A percentile compares a stretch with the other conserved stretches of the same genome.
phyloP scores from a whole-genome alignment of 2,888 invertebrate species.

The Mythimna impura region DNA sequence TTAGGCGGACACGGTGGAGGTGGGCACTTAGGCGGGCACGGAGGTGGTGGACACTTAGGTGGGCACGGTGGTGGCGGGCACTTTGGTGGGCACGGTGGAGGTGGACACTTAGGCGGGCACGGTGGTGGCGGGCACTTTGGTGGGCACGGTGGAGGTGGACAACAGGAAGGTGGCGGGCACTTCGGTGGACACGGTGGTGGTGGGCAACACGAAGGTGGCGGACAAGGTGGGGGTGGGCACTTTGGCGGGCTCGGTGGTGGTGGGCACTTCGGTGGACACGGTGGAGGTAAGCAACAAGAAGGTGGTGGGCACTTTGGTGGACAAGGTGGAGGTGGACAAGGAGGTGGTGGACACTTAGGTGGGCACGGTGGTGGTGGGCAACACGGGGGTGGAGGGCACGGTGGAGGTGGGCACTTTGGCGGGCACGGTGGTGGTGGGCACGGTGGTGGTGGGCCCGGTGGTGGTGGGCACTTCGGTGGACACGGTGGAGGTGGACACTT shows the following conservation, averaged over 20 bases:
- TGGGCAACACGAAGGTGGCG: not conserved
- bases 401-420: not conserved
- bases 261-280: not conserved
- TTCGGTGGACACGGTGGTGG: slow-evolving; percentile 1
- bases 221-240: too few species aligned
- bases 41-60: not conserved
- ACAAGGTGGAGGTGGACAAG: not conserved
- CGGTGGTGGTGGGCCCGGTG: not conserved
- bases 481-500: not conserved
- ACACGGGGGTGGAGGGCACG: not conserved
- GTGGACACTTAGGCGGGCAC: not conserved
- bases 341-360: not conserved
- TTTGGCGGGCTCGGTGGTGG: not conserved
- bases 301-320: slow-evolving; percentile 2
- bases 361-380: slow-evolving; percentile 1
- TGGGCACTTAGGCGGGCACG: slow-evolving; percentile 1
- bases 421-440: not conserved
- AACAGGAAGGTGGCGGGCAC: not conserved
- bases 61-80: not conserved
- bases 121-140: not conserved
- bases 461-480: too few species aligned
- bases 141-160: not conserved
- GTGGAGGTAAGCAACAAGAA: too few species aligned
- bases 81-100: not conserved
- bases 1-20: not conserved